Conservation (phyloP, 2,113 vertebrate genomes). For the Camelus dromedarius region DNA sequence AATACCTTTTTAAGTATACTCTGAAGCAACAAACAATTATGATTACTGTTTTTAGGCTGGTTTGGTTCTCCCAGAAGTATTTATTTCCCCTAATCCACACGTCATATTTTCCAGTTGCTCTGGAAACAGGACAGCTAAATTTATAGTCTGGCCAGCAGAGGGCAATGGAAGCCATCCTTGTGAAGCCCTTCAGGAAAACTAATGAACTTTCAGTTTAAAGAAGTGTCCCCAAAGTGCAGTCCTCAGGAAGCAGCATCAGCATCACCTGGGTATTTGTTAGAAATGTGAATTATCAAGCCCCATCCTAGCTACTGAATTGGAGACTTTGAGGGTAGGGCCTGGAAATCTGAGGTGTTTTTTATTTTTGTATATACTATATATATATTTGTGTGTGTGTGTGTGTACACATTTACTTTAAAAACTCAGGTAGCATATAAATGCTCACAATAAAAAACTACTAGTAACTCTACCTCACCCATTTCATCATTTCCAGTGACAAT, state of each 20-base stretch:
- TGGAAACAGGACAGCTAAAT: conserved; percentile 17
- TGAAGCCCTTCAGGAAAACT: background rate
- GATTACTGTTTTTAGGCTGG: background rate
- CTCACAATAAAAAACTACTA: background rate
- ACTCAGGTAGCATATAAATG: background rate
- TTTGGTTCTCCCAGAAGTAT: background rate
- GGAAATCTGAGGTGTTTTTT: too few species aligned
- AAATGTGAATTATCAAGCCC: background rate
- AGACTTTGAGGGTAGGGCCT: background rate
- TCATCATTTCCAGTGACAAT: background rate
- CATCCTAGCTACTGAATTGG: background rate
- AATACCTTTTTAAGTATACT: conserved; percentile 7
- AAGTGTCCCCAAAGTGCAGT: background rate
- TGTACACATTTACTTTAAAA: background rate
- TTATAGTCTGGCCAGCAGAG: conserved; percentile 65
- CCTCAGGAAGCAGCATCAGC: background rate
- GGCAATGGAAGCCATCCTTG: conserved; percentile 51
- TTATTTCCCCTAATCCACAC: background rate
- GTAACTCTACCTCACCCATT: background rate
- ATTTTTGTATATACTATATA: background rate
- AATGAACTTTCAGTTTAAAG: background rate
- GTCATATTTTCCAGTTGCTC: background rate
- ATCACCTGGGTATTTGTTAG: background rate
- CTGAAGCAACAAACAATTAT: background rate
- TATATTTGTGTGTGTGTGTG: background rate